Percentiles rank a stretch among this genome's conserved stretches.
Evolutionary conservation across 1,140 invertebrate species (phyloP).

Genomic region (Pectinophora gossypiella): DNA sequence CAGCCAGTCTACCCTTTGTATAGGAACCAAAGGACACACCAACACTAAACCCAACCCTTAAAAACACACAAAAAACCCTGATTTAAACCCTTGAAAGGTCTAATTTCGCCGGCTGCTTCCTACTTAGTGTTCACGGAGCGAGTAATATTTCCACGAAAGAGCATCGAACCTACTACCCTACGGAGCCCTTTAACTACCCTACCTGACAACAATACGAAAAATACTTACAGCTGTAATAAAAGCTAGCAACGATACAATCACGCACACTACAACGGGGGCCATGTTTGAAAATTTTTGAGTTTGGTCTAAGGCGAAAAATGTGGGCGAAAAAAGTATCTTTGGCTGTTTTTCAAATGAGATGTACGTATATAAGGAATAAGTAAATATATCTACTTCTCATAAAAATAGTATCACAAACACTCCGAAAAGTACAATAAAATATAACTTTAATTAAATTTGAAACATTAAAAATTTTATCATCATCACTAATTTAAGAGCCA

Average conservation of each 20-base stretch:
- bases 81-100: not conserved
- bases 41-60: too few species aligned
- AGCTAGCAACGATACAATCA: conserved; percentile 25
- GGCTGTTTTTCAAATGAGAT: not conserved
- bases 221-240: conserved; percentile 30
- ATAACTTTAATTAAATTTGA: too few species aligned
- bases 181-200: not conserved
- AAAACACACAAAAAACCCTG: too few species aligned
- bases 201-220: conserved; percentile 18
- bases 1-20: too few species aligned
- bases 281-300: conserved; percentile 19
- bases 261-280: conserved; percentile 18
- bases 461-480: too few species aligned
- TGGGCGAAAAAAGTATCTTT: too few species aligned
- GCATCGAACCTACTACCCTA: not conserved
- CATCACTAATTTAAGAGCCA: too few species aligned
- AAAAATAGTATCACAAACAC: too few species aligned
- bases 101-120: not conserved
- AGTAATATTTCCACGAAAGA: not conserved
- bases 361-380: too few species aligned
- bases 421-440: too few species aligned
- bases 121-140: not conserved
- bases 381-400: too few species aligned
- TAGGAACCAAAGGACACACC: too few species aligned
- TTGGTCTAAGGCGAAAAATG: not conserved